Evolutionary conservation across 2,113 vertebrate species (phyloP).

Genomic region (Siniperca chuatsi): DNA sequence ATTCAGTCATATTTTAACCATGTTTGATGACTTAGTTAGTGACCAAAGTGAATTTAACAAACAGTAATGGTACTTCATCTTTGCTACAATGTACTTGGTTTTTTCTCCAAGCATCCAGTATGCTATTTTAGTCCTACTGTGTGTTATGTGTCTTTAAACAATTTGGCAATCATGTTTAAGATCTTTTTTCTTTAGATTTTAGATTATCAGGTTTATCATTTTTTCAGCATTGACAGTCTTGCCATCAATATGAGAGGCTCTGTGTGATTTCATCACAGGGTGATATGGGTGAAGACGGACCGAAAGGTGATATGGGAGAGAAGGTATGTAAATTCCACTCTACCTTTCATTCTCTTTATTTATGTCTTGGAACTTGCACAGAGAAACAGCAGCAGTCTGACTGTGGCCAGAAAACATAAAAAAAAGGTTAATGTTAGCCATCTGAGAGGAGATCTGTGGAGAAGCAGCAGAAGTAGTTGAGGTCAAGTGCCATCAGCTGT

Average conservation of each 20-base stretch:
- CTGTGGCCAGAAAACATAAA: constrained; percentile 35
- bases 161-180: constrained; percentile 16
- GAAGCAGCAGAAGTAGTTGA: constrained; percentile 39
- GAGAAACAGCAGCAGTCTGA: constrained; percentile 31
- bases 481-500: constrained; percentile 57
- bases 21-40: constrained; percentile 38
- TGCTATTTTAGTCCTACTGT: constrained; percentile 30
- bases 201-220: background rate
- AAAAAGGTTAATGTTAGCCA: constrained; percentile 42
- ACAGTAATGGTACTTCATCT: constrained; percentile 29
- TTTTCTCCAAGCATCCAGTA: constrained; percentile 28
- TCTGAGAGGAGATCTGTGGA: constrained; percentile 45
- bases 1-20: constrained; percentile 46
- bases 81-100: background rate
- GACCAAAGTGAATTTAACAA: constrained; percentile 42
- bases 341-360: constrained; percentile 40
- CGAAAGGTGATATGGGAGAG: constrained; percentile 91
- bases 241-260: background rate
- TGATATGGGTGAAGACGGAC: constrained; percentile 91
- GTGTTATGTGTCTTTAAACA: background rate
- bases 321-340: constrained; percentile 86
- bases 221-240: constrained; percentile 9
- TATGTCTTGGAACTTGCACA: constrained; percentile 38
- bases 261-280: constrained; percentile 84
- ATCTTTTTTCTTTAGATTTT: background rate